Percentiles rank a stretch among this genome's conserved stretches.
phyloP scores from a whole-genome alignment of 1,140 invertebrate species.

The Bombus turneri region DNA sequence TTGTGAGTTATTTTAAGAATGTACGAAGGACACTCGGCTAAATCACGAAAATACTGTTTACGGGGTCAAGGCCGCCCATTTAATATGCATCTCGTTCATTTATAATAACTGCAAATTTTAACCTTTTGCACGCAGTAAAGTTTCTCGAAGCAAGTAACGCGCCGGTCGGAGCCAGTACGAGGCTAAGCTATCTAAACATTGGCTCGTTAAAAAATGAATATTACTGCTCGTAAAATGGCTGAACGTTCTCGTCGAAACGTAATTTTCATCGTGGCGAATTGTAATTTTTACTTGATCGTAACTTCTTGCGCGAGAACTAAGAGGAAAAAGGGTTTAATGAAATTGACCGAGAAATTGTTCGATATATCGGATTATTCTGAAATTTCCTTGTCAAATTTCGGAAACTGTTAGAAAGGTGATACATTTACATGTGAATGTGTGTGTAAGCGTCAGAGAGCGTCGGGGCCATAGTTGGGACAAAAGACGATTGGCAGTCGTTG shows the following conservation, averaged over 20 bases:
- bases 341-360: too few relatives aligned
- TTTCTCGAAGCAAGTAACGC: too few relatives aligned
- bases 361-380: too few relatives aligned
- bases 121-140: not conserved
- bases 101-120: not conserved
- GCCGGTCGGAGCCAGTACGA: not conserved
- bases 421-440: too few relatives aligned
- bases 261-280: not conserved
- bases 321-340: not conserved
- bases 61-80: conserved; percentile 44
- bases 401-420: too few relatives aligned
- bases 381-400: too few relatives aligned
- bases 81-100: conserved; percentile 14
- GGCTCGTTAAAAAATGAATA: not conserved
- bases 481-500: too few relatives aligned
- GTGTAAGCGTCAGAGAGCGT: too few relatives aligned
- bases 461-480: too few relatives aligned
- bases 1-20: conserved; percentile 49
- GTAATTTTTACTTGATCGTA: not conserved
- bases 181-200: not conserved
- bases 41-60: conserved; percentile 50
- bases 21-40: conserved; percentile 47
- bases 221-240: not conserved
- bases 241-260: not conserved
- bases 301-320: not conserved